A percentile compares a stretch with the other conserved stretches of the same genome.
These are phyloP conservation scores for Beroe ovata DNA, from an alignment of 37 sponge, comb jelly and placozoan species.

Conservation along the genomic window DNA sequence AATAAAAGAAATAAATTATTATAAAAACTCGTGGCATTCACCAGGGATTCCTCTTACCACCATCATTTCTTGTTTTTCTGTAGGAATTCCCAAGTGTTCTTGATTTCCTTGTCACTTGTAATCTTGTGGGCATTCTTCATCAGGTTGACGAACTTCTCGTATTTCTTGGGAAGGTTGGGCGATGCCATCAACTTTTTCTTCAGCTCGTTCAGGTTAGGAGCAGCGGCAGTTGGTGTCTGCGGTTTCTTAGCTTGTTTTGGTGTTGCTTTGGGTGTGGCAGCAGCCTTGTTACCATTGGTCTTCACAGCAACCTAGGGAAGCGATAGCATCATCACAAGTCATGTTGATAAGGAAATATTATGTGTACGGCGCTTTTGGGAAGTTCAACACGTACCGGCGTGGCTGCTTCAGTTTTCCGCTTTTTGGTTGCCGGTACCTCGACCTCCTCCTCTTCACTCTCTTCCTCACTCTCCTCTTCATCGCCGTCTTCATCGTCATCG, in stretches of 20 bases:
- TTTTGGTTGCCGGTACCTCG: constrained; percentile 16
- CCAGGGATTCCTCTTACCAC: background rate
- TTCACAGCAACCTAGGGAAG: background rate
- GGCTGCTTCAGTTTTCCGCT: constrained; percentile 61
- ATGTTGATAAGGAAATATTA: too few species aligned
- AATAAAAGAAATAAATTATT: constrained; percentile 37
- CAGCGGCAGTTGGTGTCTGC: constrained; percentile 23
- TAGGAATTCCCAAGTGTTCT: constrained; percentile 31
- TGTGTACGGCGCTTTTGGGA: too few species aligned
- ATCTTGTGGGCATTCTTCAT: constrained; percentile 74
- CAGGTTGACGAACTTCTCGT: constrained; percentile 79
- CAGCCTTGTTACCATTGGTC: background rate
- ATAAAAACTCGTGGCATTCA: background rate
- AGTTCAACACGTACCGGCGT: constrained; percentile 37
- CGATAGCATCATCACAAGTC: too few species aligned
- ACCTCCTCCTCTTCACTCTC: constrained; percentile 32
- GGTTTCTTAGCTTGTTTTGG: background rate
- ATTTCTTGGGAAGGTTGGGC: constrained; percentile 79
- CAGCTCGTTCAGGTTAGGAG: constrained; percentile 67
- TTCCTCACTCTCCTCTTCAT: background rate
- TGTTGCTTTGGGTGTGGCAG: constrained; percentile 11
- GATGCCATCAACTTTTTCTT: constrained; percentile 72
- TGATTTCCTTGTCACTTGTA: constrained; percentile 71
- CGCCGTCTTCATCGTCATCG: constrained; percentile 41
- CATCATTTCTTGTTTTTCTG: constrained; percentile 44